Evolutionary conservation across 2,797 vertebrate genomes (phyloP).

Genomic region (Chaetodon trifasciatus): DNA sequence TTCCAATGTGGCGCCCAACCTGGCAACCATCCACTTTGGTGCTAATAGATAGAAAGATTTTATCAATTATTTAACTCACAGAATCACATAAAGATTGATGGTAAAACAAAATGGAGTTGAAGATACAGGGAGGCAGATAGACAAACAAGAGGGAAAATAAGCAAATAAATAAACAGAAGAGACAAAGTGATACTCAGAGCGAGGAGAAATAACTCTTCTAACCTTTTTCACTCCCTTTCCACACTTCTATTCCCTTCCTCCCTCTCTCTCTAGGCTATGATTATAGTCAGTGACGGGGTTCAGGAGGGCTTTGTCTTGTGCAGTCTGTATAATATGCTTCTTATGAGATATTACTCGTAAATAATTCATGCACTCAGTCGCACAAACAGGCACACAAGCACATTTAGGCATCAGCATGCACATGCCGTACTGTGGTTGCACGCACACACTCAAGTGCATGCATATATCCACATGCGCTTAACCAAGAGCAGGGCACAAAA

Average conservation of each 20-base stretch:
- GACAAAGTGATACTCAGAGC: conserved; percentile 14
- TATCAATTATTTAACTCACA: conserved; percentile 23
- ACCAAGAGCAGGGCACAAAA: conserved; percentile 25
- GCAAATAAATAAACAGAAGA: conserved; percentile 20
- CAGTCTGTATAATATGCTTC: conserved; percentile 71
- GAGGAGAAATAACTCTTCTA: conserved; percentile 3
- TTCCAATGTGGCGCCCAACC: neutral
- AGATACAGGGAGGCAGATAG: neutral
- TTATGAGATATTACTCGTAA: conserved; percentile 78
- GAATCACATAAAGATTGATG: conserved; percentile 3
- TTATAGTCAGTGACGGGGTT: conserved; percentile 69
- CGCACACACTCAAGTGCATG: neutral
- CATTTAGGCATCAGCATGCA: conserved; percentile 50
- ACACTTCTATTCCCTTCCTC: conserved; percentile 49
- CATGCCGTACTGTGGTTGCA: neutral
- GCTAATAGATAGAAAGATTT: conserved; percentile 6
- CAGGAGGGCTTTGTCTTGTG: conserved; percentile 74
- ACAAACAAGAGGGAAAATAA: conserved; percentile 2
- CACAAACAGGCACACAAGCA: conserved; percentile 63
- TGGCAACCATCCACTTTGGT: conserved; percentile 10
- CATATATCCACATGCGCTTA: conserved; percentile 11
- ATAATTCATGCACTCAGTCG: conserved; percentile 73
- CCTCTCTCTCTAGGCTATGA: conserved; percentile 50
- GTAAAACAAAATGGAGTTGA: neutral
- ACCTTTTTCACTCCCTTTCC: conserved; percentile 31